Evolutionary conservation across 2,888 invertebrate genomes (phyloP).

Genomic region (Orgyia antiqua): DNA sequence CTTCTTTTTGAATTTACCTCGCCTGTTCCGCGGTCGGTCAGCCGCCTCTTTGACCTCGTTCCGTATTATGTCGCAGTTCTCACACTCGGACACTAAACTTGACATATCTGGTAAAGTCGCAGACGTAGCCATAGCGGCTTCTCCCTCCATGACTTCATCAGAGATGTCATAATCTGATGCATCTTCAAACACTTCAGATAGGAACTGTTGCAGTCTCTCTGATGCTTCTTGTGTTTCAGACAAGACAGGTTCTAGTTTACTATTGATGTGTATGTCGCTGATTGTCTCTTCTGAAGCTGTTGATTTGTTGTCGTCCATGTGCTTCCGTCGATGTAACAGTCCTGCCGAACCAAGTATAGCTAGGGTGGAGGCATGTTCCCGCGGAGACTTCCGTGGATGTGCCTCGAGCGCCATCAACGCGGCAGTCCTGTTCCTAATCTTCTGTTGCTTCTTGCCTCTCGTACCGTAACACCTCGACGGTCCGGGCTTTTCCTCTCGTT

Average conservation of each 20-base stretch:
- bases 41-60: conserved; percentile 50
- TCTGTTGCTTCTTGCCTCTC: conserved; percentile 60
- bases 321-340: conserved; percentile 75
- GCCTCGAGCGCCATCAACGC: conserved; percentile 57
- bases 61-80: conserved; percentile 59
- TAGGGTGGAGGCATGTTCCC: conserved; percentile 92
- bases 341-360: conserved; percentile 85
- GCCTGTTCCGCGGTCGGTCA: conserved; percentile 42
- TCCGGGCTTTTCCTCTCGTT: conserved; percentile 56
- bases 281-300: conserved; percentile 67
- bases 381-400: conserved; percentile 88
- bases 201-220: conserved; percentile 60
- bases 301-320: conserved; percentile 61
- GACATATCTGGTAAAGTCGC: conserved; percentile 63
- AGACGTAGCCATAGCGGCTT: conserved; percentile 47
- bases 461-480: conserved; percentile 62
- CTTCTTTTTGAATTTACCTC: conserved; percentile 81
- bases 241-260: conserved; percentile 46
- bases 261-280: conserved; percentile 52
- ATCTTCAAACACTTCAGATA: conserved; percentile 65
- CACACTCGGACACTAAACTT: conserved; percentile 62
- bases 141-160: conserved; percentile 58
- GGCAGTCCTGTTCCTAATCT: conserved; percentile 49
- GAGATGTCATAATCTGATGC: conserved; percentile 68
- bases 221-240: conserved; percentile 55